These are phyloP conservation scores for Vollenhovia emeryi DNA, from an alignment of 1,140 invertebrate species.

Conservation along the genomic window DNA sequence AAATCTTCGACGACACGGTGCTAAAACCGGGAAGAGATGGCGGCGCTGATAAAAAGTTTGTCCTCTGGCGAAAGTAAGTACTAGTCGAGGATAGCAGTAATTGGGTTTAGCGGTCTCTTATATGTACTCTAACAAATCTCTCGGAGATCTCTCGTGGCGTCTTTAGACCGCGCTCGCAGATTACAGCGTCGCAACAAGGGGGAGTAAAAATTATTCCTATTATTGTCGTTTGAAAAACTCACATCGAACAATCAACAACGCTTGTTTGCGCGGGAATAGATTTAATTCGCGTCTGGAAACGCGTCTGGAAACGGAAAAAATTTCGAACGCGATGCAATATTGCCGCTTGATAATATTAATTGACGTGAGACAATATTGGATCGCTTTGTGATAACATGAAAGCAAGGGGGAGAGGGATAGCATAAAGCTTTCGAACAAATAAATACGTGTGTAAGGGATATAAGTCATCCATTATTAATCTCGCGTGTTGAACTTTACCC, in stretches of 20 bases:
- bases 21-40: constrained; percentile 38
- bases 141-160: not conserved
- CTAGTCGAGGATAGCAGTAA: constrained; percentile 52
- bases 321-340: not conserved
- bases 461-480: constrained; percentile 53
- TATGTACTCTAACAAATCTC: constrained; percentile 34
- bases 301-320: not conserved
- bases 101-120: constrained; percentile 40
- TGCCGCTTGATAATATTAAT: not conserved
- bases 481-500: constrained; percentile 24
- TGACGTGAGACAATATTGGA: not conserved
- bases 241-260: not conserved
- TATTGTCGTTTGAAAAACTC: not conserved
- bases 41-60: constrained; percentile 35
- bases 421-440: constrained; percentile 16
- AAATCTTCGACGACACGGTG: constrained; percentile 56
- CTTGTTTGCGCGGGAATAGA: not conserved
- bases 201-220: not conserved
- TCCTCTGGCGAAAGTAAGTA: constrained; percentile 52
- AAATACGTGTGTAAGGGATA: constrained; percentile 31
- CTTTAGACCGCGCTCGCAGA: not conserved
- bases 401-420: not conserved
- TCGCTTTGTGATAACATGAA: not conserved
- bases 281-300: not conserved
- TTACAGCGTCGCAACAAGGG: not conserved